phyloP scores from a whole-genome alignment of 2,888 invertebrate species.

The Mythimna vitellina region DNA sequence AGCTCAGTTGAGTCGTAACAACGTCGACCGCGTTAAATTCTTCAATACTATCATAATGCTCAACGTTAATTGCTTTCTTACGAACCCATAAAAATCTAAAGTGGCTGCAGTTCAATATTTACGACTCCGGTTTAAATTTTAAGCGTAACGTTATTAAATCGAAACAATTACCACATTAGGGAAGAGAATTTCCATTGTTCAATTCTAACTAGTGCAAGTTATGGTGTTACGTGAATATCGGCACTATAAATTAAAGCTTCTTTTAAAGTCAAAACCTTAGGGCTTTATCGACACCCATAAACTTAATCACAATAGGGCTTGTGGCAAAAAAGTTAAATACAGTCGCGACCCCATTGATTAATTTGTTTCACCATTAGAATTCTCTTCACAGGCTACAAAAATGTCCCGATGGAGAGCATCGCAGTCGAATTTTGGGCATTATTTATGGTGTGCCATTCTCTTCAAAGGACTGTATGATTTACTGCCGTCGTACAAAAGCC shows the following conservation, averaged over 20 bases:
- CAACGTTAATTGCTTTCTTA: constrained; percentile 88
- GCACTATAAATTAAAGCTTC: constrained; percentile 32
- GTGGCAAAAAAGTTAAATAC: constrained; percentile 78
- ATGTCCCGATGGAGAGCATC: constrained; percentile 81
- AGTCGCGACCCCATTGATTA: constrained; percentile 85
- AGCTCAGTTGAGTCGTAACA: constrained; percentile 84
- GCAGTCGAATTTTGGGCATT: constrained; percentile 85
- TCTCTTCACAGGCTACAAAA: constrained; percentile 82
- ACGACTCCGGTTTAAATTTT: constrained; percentile 78
- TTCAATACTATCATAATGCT: constrained; percentile 89
- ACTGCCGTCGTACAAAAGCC: constrained; percentile 87
- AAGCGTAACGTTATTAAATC: constrained; percentile 80
- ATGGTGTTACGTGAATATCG: constrained; percentile 18
- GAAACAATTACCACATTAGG: constrained; percentile 75
- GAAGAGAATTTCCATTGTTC: constrained; percentile 52
- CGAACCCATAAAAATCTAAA: constrained; percentile 86
- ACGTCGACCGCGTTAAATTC: constrained; percentile 88
- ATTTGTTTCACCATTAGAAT: constrained; percentile 87
- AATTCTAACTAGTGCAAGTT: constrained; percentile 36
- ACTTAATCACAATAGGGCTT: constrained; percentile 72
- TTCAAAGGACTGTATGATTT: constrained; percentile 89
- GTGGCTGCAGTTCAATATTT: constrained; percentile 84
- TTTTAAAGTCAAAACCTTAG: constrained; percentile 43
- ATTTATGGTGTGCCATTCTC: constrained; percentile 89
- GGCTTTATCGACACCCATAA: constrained; percentile 70